Evolutionary conservation across 2,888 invertebrate species (phyloP), one percentile per base, ranked within the genome.

Genomic region (Dynastes hyllus): DNA sequence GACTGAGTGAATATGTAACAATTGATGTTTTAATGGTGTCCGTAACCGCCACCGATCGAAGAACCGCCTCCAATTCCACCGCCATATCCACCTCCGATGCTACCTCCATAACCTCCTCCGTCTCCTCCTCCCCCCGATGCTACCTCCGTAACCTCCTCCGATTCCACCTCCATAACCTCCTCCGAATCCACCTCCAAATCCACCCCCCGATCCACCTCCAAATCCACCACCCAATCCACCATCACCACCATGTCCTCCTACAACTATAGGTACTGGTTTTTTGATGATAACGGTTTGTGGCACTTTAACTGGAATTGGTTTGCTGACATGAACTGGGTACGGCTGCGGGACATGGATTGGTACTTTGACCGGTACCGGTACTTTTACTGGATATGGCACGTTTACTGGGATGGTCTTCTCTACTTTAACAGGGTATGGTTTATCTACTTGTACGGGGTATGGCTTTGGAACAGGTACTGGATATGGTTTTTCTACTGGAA

Each of bases 181-280:
- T 67, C 67, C 67, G 9, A 29, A n/a, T 2, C 22, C 63, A 3
- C 16, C 50, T 16, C 76, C 75, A 58, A 40, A 8, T 2, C 22
- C 80, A 16, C 45, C 67, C 50, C 67, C 67, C 8, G 3, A 22
- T 16, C 22, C 67, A 11, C 67, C 67, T 8, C 82, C 82, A 66
- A 22, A 2, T 5, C 73, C 77, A 22, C 84, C 85, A 22, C 66
- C 63, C 3, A 55, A 22, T 16, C 71, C 81, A 78, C 79, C 63
- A 58, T 83, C 81, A 22, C 45, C 65, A n/a, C 65, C 67, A 45
- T 67, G 27, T 11, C 67, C 67, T 29, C 65, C 65, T 22, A 67
- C 50, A 22, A 37, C 5, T n/a, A 78, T 50, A 2, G 70, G 71
- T 29, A 78, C 78, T 63, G 78, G 78, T 32, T 78, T 78, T 40